phyloP scores from a whole-genome alignment of 2,113 vertebrate genomes.

The Malurus alboscapulatus region DNA sequence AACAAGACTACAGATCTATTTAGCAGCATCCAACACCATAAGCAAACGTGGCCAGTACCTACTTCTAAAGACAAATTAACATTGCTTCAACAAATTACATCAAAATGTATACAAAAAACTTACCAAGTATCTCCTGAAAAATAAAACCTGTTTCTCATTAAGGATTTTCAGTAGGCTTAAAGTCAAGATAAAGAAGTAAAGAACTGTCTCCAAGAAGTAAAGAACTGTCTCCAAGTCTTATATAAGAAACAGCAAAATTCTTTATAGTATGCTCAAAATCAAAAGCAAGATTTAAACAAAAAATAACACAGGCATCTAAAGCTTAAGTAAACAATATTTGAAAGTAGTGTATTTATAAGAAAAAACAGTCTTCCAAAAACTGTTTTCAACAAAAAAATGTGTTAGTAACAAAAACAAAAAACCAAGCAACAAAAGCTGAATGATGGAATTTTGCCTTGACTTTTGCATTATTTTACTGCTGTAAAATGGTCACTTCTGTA shows the following conservation, averaged over 20 bases:
- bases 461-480: neutral
- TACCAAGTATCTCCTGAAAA: neutral
- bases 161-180: neutral
- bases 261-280: neutral
- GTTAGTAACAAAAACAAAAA: neutral
- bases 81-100: slow-evolving; percentile 8
- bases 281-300: neutral
- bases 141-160: neutral
- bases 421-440: neutral
- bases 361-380: neutral
- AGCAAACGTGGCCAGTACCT: neutral
- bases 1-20: neutral
- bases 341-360: neutral
- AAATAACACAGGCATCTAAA: neutral
- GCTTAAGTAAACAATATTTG: neutral
- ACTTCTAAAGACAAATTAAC: neutral
- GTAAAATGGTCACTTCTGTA: neutral
- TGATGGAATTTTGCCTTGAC: neutral
- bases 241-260: neutral
- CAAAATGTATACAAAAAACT: neutral
- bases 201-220: neutral
- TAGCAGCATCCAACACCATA: neutral
- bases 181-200: neutral
- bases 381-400: neutral
- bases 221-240: neutral